Percentiles rank a stretch among this genome's conserved stretches.
These are phyloP conservation scores for Mylabris phalerata DNA, from an alignment of 1,140 invertebrate species.

Conservation along the genomic window DNA sequence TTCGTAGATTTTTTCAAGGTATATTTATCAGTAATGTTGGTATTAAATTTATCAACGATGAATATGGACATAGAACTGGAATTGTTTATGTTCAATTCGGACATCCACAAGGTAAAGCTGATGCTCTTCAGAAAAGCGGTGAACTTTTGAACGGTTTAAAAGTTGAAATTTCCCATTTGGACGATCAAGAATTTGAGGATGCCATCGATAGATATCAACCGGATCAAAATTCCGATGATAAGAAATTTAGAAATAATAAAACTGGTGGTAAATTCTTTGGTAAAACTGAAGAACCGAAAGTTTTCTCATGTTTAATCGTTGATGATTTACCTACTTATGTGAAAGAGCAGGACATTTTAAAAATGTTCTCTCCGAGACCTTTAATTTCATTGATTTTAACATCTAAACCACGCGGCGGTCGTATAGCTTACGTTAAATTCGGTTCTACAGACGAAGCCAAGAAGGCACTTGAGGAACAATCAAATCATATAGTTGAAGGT, in stretches of 20 bases:
- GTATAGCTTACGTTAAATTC: conserved; percentile 68
- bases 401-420: conserved; percentile 49
- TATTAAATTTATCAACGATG: conserved; percentile 78
- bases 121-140: conserved; percentile 58
- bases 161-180: conserved; percentile 54
- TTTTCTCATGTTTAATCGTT: conserved; percentile 55
- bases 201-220: conserved; percentile 57
- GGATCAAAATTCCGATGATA: conserved; percentile 20
- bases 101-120: conserved; percentile 56
- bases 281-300: conserved; percentile 29
- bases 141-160: conserved; percentile 53
- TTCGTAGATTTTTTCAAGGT: conserved; percentile 72
- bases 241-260: conserved; percentile 18
- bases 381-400: conserved; percentile 62
- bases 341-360: conserved; percentile 70
- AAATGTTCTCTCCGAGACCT: conserved; percentile 65
- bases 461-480: conserved; percentile 48
- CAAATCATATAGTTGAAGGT: conserved; percentile 50
- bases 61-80: conserved; percentile 68
- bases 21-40: conserved; percentile 74
- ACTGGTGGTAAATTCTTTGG: conserved; percentile 35
- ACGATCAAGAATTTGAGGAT: conserved; percentile 57
- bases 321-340: conserved; percentile 66
- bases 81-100: conserved; percentile 74
- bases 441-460: conserved; percentile 60